Evolutionary conservation across 2,888 invertebrate genomes (phyloP), one percentile per base, ranked within the genome.

Genomic region (Netelia inedita): DNA sequence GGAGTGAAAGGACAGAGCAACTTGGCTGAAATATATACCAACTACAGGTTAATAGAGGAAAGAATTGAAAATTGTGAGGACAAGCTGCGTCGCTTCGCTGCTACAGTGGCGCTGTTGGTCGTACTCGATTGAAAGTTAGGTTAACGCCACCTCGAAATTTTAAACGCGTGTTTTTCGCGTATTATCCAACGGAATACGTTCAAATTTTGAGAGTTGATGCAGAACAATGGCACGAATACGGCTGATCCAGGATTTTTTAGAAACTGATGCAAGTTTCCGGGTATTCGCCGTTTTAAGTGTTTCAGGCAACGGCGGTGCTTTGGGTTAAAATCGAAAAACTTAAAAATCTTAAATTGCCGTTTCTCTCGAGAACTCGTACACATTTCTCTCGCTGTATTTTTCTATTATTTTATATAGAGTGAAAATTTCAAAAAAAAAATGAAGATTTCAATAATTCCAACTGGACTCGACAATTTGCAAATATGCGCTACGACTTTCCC

Each of bases 401-500:
- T 46, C 46, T 14, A 46, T 14, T 14, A 46, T 46, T 46, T 46
- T 46, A 46, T 46, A 14, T 2, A 2, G 1, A 46, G 5, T 35
- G 6, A 35, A 35, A 3, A 35, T 35, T 35, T 5, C 5, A 8
- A 35, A 35, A 35, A 35, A 35, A 46, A 46, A 46, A 10, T 11
- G 11, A 14, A n/a, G n/a, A 46, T 46, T 10, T 14, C 46, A 46
- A 46, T 2, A 14, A 46, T 46, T 46, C 14, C 46, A 46, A 14
- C 14, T 46, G 10, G 14, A 14, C 46, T 11, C 11, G 46, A 46
- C 46, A 46, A 57, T 78, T 65, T 59, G 41, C 65, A 43, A 66
- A 55, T 53, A 57, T 73, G 75, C 71, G 55, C 68, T 63, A 21
- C 68, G 79, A 80, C 76, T 85, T 85, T 59, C 63, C 82, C 16